These are phyloP conservation scores for Glandiceps talaboti DNA, from an alignment of 53 echinoderm and acorn worm species.

Conservation along the genomic window DNA sequence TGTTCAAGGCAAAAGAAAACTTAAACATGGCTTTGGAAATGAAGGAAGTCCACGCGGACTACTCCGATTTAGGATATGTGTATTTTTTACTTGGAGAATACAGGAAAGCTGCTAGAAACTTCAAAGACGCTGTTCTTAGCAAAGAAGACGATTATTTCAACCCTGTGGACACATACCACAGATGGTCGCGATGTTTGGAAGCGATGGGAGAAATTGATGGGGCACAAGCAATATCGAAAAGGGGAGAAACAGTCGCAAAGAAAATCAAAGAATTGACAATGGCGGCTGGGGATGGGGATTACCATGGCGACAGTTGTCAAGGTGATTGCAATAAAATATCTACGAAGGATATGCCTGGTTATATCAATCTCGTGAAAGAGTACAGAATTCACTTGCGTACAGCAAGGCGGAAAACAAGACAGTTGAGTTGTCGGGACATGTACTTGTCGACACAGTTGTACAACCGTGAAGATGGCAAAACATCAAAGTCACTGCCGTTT, in stretches of 20 bases:
- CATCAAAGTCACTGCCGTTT: constrained; percentile 13
- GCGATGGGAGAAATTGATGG: constrained; percentile 59
- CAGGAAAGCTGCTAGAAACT: constrained; percentile 44
- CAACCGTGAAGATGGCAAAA: constrained; percentile 18
- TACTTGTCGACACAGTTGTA: neutral
- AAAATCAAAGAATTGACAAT: constrained; percentile 23
- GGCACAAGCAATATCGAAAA: constrained; percentile 22
- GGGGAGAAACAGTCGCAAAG: constrained; percentile 8
- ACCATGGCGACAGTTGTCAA: constrained; percentile 59
- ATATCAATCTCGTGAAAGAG: constrained; percentile 49
- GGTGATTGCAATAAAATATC: constrained; percentile 73
- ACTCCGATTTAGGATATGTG: constrained; percentile 69
- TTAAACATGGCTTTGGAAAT: constrained; percentile 36
- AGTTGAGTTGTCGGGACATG: neutral
- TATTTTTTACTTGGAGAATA: constrained; percentile 39
- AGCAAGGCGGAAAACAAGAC: neutral
- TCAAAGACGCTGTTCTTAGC: constrained; percentile 45
- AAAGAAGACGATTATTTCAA: constrained; percentile 56
- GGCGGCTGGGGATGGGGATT: constrained; percentile 38
- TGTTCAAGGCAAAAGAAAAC: constrained; percentile 41
- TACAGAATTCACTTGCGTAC: constrained; percentile 8
- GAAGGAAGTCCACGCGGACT: constrained; percentile 65
- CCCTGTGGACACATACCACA: constrained; percentile 39
- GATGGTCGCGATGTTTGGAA: constrained; percentile 62
- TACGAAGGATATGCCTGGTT: constrained; percentile 50